Percentiles rank a stretch among this genome's conserved stretches.
Conservation (phyloP, 2,888 invertebrate species). For the Nomada fucata region DNA sequence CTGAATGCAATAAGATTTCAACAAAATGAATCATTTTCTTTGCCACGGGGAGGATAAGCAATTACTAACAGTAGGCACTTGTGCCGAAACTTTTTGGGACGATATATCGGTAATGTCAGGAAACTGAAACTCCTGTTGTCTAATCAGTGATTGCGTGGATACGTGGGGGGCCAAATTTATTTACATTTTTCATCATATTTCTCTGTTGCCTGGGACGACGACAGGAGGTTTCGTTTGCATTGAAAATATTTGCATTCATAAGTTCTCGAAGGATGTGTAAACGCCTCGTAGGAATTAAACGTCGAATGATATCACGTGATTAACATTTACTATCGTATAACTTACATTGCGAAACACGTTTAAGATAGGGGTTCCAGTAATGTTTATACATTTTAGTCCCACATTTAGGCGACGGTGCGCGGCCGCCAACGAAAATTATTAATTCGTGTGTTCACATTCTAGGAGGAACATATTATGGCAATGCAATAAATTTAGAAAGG, state of each 20-base stretch:
- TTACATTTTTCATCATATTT: constrained; percentile 28
- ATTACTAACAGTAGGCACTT: neutral
- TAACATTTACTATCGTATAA: constrained; percentile 45
- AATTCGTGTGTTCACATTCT: neutral
- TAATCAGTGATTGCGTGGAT: constrained; percentile 55
- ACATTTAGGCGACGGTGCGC: constrained; percentile 37
- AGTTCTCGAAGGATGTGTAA: constrained; percentile 22
- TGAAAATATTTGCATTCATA: constrained; percentile 30
- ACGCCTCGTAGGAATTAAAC: neutral
- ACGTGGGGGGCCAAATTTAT: constrained; percentile 45
- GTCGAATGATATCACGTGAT: constrained; percentile 22
- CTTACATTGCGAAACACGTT: constrained; percentile 45
- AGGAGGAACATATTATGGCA: no score
- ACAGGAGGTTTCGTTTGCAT: neutral
- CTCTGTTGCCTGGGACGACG: neutral
- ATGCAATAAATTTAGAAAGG: no score
- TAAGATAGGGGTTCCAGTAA: constrained; percentile 40
- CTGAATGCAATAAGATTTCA: constrained; percentile 35
- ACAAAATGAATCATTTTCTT: neutral
- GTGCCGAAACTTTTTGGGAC: neutral
- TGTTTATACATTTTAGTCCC: constrained; percentile 58
- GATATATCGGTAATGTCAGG: neutral
- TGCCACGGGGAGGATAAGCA: neutral
- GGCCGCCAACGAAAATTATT: constrained; percentile 29
- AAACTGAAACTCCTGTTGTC: constrained; percentile 38